These are phyloP conservation scores for Ditula angustiorana DNA, from an alignment of 2,888 invertebrate species.

Conservation along the genomic window DNA sequence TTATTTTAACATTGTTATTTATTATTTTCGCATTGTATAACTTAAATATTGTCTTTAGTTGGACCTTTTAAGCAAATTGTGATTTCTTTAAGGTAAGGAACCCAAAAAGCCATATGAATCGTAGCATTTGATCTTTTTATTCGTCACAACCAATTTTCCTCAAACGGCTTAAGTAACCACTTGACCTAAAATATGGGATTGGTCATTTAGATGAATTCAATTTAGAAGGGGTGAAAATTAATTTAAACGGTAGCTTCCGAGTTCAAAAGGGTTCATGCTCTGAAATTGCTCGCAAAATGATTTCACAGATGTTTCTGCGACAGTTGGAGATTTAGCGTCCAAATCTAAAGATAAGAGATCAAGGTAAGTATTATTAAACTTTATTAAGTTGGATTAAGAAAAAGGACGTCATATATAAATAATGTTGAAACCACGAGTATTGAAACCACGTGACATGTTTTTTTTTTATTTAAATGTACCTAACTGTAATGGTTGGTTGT, in stretches of 20 bases:
- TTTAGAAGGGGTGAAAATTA: constrained; percentile 1
- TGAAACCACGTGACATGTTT: too few species aligned
- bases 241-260: constrained; percentile 7
- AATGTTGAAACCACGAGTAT: too few species aligned
- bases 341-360: background rate
- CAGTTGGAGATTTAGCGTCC: background rate
- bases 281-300: background rate
- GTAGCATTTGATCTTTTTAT: too few species aligned
- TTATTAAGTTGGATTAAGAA: background rate
- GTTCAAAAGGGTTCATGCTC: background rate
- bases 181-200: constrained; percentile 16
- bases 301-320: background rate
- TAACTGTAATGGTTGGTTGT: too few species aligned
- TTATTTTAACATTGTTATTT: too few species aligned
- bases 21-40: too few species aligned
- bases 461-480: too few species aligned
- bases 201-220: constrained; percentile 15
- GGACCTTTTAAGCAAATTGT: too few species aligned
- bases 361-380: background rate
- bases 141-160: constrained; percentile 2
- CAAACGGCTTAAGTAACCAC: background rate
- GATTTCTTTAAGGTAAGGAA: too few species aligned
- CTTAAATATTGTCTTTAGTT: too few species aligned
- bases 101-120: too few species aligned
- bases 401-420: too few species aligned